Evolutionary conservation across 2,888 invertebrate genomes (phyloP).

Genomic region (Thelaira solivaga): DNA sequence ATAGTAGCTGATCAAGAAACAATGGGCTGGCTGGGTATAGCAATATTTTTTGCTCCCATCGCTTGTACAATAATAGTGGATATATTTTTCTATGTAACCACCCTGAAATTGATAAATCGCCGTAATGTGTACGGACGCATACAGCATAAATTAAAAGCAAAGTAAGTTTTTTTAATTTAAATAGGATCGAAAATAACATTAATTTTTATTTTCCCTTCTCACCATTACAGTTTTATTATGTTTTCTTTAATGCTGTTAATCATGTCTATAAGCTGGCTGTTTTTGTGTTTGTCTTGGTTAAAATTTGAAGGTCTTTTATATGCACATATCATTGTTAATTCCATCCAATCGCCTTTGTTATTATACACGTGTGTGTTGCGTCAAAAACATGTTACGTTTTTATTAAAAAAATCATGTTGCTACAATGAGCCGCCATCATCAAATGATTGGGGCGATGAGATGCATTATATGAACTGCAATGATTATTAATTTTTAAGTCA

Average conservation of each 20-base stretch:
- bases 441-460: constrained; percentile 92
- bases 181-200: neutral
- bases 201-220: constrained; percentile 72
- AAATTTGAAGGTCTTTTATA: constrained; percentile 85
- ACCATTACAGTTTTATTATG: constrained; percentile 83
- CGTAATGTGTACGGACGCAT: constrained; percentile 91
- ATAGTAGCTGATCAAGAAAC: constrained; percentile 83
- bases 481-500: constrained; percentile 69
- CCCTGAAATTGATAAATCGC: constrained; percentile 86
- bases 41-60: constrained; percentile 89
- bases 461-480: constrained; percentile 89
- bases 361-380: constrained; percentile 87
- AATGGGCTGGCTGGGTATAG: constrained; percentile 88
- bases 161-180: constrained; percentile 77
- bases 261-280: constrained; percentile 87
- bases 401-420: constrained; percentile 88
- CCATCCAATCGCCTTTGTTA: constrained; percentile 85
- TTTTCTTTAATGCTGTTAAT: constrained; percentile 85
- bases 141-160: constrained; percentile 90
- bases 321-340: constrained; percentile 85
- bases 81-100: constrained; percentile 88
- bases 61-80: constrained; percentile 88
- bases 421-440: constrained; percentile 85
- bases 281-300: constrained; percentile 86
- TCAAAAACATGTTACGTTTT: constrained; percentile 87